Evolutionary conservation across 1,140 invertebrate genomes (phyloP).

Genomic region (Aradophagus sp.): DNA sequence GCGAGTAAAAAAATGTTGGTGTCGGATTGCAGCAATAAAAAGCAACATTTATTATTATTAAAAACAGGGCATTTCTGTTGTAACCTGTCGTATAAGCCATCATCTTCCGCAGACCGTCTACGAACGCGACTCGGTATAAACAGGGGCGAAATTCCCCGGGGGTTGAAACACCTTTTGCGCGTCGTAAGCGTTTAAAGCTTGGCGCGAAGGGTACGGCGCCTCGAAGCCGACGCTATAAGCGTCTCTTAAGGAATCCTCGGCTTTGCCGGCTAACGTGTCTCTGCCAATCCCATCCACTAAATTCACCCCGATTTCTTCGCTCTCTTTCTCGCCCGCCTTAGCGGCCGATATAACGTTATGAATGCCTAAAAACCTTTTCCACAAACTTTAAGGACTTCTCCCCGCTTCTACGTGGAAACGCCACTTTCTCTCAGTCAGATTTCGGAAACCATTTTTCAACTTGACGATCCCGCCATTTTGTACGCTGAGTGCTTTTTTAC

Average conservation of each 20-base stretch:
- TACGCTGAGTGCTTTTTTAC: conserved; percentile 5
- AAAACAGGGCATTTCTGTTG: no score
- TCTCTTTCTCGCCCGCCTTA: conserved; percentile 21
- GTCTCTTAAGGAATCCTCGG: conserved; percentile 59
- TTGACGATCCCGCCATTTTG: conserved; percentile 31
- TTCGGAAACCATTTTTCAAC: conserved; percentile 64
- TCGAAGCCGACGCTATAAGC: conserved; percentile 59
- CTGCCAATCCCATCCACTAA: conserved; percentile 45
- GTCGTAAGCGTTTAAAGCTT: conserved; percentile 64
- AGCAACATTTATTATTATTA: no score
- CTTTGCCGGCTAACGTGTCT: conserved; percentile 28
- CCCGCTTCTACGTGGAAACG: conserved; percentile 31
- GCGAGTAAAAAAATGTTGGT: no score
- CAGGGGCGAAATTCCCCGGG: conserved; percentile 49
- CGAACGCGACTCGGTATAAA: conserved; percentile 39
- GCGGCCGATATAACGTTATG: conserved; percentile 62
- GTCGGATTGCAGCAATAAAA: no score
- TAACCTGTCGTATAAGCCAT: conserved; percentile 20
- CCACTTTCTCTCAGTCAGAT: conserved; percentile 49
- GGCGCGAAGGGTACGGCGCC: conserved; percentile 26
- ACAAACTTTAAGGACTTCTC: conserved; percentile 59
- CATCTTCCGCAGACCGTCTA: conserved; percentile 25
- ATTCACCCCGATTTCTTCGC: conserved; percentile 49
- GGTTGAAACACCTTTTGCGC: conserved; percentile 61
- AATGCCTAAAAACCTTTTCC: conserved; percentile 65